Evolutionary conservation across 2,888 invertebrate species (phyloP).

Genomic region (Chrysina gloriosa): DNA sequence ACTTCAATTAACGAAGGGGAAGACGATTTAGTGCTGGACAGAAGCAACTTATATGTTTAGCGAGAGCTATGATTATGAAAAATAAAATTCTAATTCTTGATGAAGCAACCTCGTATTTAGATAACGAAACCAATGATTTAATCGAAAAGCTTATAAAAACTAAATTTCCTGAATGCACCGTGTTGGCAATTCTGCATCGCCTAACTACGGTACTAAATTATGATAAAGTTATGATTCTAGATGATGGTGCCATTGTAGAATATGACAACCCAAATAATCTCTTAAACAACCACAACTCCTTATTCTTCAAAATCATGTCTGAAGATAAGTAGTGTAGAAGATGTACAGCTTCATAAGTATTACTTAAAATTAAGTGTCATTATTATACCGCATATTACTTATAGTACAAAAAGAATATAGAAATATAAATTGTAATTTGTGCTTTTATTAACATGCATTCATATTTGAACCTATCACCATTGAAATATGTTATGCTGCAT

Average conservation of each 20-base stretch:
- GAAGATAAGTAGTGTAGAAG: slow-evolving; percentile 63
- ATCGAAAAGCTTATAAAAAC: slow-evolving; percentile 73
- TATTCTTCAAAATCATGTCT: slow-evolving; percentile 73
- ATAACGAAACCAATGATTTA: slow-evolving; percentile 78
- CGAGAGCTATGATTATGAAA: slow-evolving; percentile 68
- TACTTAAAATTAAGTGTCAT: neutral
- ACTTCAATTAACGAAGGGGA: slow-evolving; percentile 70
- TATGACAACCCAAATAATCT: slow-evolving; percentile 46
- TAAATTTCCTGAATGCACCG: slow-evolving; percentile 66
- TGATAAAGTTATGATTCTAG: slow-evolving; percentile 66
- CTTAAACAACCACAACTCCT: slow-evolving; percentile 69
- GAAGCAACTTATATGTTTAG: slow-evolving; percentile 75
- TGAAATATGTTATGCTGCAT: too few species aligned
- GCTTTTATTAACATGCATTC: too few species aligned
- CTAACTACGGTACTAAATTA: slow-evolving; percentile 69
- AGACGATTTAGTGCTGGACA: slow-evolving; percentile 61
- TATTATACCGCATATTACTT: neutral
- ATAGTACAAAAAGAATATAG: too few species aligned
- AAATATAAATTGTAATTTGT: too few species aligned
- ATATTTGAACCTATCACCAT: too few species aligned
- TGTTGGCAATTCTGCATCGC: slow-evolving; percentile 63
- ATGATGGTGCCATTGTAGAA: slow-evolving; percentile 60
- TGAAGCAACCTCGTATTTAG: slow-evolving; percentile 84
- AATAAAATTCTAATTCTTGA: slow-evolving; percentile 59
- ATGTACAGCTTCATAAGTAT: neutral